Conservation (phyloP, 2,113 vertebrate genomes). For the Nothobranchius furzeri region DNA sequence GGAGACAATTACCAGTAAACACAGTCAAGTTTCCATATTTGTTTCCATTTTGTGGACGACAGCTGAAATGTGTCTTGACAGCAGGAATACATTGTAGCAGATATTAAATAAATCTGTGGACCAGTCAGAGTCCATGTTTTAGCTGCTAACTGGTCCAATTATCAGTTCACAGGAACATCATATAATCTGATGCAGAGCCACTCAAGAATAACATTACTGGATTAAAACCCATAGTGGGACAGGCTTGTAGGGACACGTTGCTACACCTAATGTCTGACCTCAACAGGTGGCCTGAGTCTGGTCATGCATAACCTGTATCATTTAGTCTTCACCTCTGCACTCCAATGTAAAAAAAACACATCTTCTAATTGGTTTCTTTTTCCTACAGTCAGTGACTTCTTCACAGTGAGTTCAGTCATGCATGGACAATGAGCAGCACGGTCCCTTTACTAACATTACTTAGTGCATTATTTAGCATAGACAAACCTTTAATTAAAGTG, state of each 20-base stretch:
- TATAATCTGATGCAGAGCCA: conserved; percentile 3
- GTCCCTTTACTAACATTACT: no score
- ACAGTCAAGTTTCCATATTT: background rate
- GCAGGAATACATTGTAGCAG: conserved; percentile 10
- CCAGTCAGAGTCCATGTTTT: conserved; percentile 30
- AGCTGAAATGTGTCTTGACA: conserved; percentile 8
- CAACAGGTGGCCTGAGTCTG: background rate
- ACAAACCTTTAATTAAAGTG: no score
- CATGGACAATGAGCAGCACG: conserved; percentile 26
- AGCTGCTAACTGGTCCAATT: conserved; percentile 8
- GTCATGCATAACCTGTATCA: background rate
- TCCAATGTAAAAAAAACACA: background rate
- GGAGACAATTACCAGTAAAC: conserved; percentile 35
- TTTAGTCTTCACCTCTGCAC: background rate
- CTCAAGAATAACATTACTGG: conserved; percentile 7
- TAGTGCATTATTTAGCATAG: no score
- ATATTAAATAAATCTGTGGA: conserved; percentile 29
- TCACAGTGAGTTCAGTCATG: conserved; percentile 23
- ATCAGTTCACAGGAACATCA: conserved; percentile 26
- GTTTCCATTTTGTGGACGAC: no score
- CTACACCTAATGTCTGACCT: background rate
- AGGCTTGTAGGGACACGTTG: background rate
- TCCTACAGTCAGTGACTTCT: conserved; percentile 7
- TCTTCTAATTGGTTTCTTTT: conserved; percentile 3
- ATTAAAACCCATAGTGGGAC: conserved; percentile 3